Evolutionary conservation across 2,797 vertebrate species (phyloP), one percentile per base, ranked within the genome.

Genomic region (Jordanella pulchra): DNA sequence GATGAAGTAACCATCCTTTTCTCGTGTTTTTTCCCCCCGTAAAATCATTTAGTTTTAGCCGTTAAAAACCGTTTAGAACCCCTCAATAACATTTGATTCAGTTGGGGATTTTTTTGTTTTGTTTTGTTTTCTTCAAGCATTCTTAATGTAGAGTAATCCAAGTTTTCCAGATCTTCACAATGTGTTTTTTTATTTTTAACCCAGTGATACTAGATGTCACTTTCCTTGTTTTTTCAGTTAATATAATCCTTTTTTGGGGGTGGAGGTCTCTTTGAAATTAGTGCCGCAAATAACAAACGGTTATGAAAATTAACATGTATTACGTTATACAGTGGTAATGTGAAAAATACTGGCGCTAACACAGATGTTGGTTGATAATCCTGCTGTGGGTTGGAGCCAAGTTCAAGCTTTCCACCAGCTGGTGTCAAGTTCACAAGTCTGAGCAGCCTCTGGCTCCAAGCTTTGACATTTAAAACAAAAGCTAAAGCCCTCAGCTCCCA

Each of bases 401-500:
- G 72, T 85, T 79, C 72, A 79, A 68, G 48, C 73, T 56, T 80
- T 63, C 60, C 60, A 63, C 72, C 54, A 76, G 66, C 80, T 70
- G 69, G 84, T 73, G 75, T 90, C 77, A 84, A 78, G 75, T 91
- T 88, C 85, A 78, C 74, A 67, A 81, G 70, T 81, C 60, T 80
- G 32, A 65, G 69, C 42, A 72, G 58, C 75, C 64, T 71, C 54
- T 63, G 60, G 25, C 68, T 79, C 76, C 30, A 50, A 79, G 72
- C 66, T 75, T 61, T 83, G 75, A 77, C 81, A 75, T 81, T 77
- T 78, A 67, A 84, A 80, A 48, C 47, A 25, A 79, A 76, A 69
- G 64, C 67, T 68, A 51, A 55, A 60, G 74, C 77, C 39, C 47
- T 61, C 69, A 32, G 17, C 60, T 25, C 45, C 60, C 65, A 56